These are phyloP conservation scores for Sceliomorpha sp. DNA, from an alignment of 2,888 invertebrate genomes.

Conservation along the genomic window DNA sequence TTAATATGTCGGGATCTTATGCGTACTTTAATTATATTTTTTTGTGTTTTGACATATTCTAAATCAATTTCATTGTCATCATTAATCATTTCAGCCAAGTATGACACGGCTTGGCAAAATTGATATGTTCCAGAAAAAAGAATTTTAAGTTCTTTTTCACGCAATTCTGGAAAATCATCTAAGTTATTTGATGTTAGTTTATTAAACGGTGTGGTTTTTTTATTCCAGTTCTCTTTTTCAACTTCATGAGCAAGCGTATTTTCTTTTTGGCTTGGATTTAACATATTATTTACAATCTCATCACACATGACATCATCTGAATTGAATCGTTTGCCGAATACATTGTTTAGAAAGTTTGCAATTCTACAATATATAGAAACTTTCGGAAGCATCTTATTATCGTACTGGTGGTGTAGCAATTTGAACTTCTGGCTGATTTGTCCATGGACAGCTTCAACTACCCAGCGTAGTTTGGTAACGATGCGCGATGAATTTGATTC, in stretches of 20 bases:
- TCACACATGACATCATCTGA: slow-evolving; percentile 7
- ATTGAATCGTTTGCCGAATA: slow-evolving; percentile 44
- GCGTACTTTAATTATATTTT: slow-evolving; percentile 18
- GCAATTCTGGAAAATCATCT: slow-evolving; percentile 33
- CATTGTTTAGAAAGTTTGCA: slow-evolving; percentile 47
- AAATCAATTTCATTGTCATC: slow-evolving; percentile 25
- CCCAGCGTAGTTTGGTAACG: slow-evolving; percentile 53
- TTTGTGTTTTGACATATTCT: slow-evolving; percentile 12
- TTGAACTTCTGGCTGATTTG: slow-evolving; percentile 50
- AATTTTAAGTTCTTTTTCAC: slow-evolving; percentile 44
- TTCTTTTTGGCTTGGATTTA: neutral
- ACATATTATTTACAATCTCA: slow-evolving; percentile 14
- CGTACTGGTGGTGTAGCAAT: slow-evolving; percentile 46
- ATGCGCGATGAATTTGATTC: slow-evolving; percentile 53
- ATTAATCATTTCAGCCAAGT: too few relatives aligned
- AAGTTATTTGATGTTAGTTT: slow-evolving; percentile 7
- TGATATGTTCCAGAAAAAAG: slow-evolving; percentile 55
- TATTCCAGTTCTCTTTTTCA: slow-evolving; percentile 1
- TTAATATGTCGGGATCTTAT: slow-evolving; percentile 37
- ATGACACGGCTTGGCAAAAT: slow-evolving; percentile 39
- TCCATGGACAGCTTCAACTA: slow-evolving; percentile 57
- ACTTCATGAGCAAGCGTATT: slow-evolving; percentile 21
- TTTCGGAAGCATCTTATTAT: slow-evolving; percentile 45
- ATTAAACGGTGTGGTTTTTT: slow-evolving; percentile 12
- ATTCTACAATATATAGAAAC: slow-evolving; percentile 33